These are phyloP conservation scores for Nerophis ophidion DNA, from an alignment of 2,113 vertebrate species.

Conservation along the genomic window DNA sequence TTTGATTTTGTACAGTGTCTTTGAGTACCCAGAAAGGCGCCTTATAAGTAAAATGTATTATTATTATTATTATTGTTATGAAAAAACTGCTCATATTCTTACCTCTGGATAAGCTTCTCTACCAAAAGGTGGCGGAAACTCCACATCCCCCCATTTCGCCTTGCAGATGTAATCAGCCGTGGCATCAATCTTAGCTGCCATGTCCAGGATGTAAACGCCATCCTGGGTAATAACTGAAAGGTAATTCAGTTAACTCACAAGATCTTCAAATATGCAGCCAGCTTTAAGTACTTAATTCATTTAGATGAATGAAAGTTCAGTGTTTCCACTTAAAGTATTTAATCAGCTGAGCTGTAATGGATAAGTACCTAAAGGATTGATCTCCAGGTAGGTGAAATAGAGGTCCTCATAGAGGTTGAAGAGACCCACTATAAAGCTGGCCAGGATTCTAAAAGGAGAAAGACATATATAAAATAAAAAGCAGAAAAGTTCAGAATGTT, in stretches of 20 bases:
- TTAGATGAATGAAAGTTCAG: not conserved
- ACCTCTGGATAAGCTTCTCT: slow-evolving; percentile 97
- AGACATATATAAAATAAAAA: slow-evolving; percentile 1
- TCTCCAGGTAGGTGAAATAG: slow-evolving; percentile 97
- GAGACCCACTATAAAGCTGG: slow-evolving; percentile 87
- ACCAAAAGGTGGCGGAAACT: slow-evolving; percentile 95
- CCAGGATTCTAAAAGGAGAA: slow-evolving; percentile 74
- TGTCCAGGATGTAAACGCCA: slow-evolving; percentile 86
- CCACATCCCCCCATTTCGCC: slow-evolving; percentile 94
- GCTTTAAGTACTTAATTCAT: not conserved
- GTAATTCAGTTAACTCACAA: not conserved
- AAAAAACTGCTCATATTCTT: slow-evolving; percentile 32
- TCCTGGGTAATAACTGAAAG: slow-evolving; percentile 77
- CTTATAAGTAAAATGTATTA: too few species aligned
- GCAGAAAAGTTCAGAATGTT: not conserved
- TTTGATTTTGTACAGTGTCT: too few species aligned
- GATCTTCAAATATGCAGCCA: not conserved
- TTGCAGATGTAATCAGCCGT: slow-evolving; percentile 97
- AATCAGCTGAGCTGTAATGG: too few species aligned
- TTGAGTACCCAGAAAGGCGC: too few species aligned
- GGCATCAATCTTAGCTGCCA: slow-evolving; percentile 94
- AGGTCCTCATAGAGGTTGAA: slow-evolving; percentile 94
- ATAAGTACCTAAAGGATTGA: slow-evolving; percentile 88
- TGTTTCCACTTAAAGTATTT: not conserved
- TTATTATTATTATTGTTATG: too few species aligned